These are phyloP conservation scores for Schizaphis graminum DNA, from an alignment of 2,888 invertebrate genomes.

Conservation along the genomic window DNA sequence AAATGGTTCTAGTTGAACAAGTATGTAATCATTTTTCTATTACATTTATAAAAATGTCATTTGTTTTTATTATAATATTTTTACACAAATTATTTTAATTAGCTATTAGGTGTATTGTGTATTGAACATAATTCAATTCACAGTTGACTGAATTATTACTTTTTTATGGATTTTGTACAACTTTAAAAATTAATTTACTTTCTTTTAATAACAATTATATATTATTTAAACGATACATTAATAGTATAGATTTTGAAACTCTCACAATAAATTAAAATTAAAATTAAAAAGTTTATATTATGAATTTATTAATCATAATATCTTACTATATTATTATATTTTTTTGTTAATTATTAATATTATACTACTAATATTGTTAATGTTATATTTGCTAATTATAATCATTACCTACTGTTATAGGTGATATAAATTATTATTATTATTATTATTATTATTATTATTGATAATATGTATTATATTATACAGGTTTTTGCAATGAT, in stretches of 20 bases:
- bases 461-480: not conserved
- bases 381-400: too few species aligned
- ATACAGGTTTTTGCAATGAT: not conserved
- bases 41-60: not conserved
- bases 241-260: too few species aligned
- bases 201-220: too few species aligned
- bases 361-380: too few species aligned
- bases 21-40: slow-evolving; percentile 29
- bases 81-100: not conserved
- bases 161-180: not conserved
- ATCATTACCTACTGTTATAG: too few species aligned
- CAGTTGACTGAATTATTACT: not conserved
- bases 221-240: too few species aligned
- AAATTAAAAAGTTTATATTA: too few species aligned
- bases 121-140: not conserved
- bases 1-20: slow-evolving; percentile 46
- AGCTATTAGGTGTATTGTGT: not conserved
- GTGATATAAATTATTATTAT: not conserved
- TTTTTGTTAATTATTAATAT: too few species aligned
- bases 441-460: not conserved
- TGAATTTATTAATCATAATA: too few species aligned
- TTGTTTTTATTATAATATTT: not conserved
- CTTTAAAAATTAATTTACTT: too few species aligned
- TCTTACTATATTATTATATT: too few species aligned
- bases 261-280: too few species aligned